Evolutionary conservation across 2,113 vertebrate species (phyloP).

Genomic region (Grammomys dolichurus): DNA sequence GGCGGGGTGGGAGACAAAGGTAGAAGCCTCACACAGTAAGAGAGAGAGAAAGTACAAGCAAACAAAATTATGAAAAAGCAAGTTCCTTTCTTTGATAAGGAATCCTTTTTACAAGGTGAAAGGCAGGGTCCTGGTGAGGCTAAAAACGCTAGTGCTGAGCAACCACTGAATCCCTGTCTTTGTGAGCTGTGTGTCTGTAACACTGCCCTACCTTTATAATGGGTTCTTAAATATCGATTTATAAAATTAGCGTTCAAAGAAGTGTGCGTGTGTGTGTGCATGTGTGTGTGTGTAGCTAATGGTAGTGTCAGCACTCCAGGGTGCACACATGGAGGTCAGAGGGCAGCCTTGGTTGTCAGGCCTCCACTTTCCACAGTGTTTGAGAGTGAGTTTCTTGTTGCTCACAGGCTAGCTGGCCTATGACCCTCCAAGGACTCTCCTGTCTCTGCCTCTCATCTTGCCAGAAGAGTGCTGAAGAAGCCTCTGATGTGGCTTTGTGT

Average conservation of each 20-base stretch:
- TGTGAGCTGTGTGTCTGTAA: not conserved
- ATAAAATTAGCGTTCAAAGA: not conserved
- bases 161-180: not conserved
- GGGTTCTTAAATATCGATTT: not conserved
- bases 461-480: not conserved
- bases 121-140: not conserved
- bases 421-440: not conserved
- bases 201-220: not conserved
- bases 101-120: not conserved
- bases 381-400: not conserved
- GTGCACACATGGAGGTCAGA: not conserved
- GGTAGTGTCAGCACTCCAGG: not conserved
- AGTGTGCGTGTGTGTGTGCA: not conserved
- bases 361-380: too few relatives aligned
- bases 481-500: not conserved
- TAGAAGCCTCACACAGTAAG: not conserved
- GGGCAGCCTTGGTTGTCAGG: not conserved
- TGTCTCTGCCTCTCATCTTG: not conserved
- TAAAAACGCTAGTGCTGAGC: conserved; percentile 5
- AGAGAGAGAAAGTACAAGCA: not conserved
- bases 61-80: not conserved
- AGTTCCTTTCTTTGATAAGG: not conserved
- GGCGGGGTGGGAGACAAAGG: not conserved
- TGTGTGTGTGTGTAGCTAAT: not conserved
- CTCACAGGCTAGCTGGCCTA: not conserved